Percentiles rank a stretch among this genome's conserved stretches.
Evolutionary conservation across 1,140 invertebrate genomes (phyloP).

Genomic region (Tetragnatha versicolor): DNA sequence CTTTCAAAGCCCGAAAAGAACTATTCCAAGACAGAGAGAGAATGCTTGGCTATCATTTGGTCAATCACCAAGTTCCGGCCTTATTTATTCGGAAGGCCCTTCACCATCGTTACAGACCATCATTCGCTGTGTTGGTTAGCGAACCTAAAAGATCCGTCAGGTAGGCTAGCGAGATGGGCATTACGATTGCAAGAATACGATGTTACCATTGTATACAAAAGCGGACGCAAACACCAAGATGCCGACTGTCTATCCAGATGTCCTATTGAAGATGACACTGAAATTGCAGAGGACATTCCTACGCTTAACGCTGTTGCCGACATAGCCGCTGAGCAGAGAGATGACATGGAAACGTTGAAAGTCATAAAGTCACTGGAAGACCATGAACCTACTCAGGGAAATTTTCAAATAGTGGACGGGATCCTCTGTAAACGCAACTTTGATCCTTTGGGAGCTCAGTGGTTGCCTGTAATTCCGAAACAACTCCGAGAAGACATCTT

Average conservation of each 20-base stretch:
- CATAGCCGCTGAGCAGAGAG: background rate
- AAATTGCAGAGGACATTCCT: background rate
- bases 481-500: constrained; percentile 5
- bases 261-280: background rate
- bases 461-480: constrained; percentile 10
- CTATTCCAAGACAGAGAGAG: constrained; percentile 62
- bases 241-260: constrained; percentile 29
- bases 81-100: background rate
- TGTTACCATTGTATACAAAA: constrained; percentile 52
- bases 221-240: constrained; percentile 41
- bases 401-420: background rate
- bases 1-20: constrained; percentile 58
- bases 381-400: background rate
- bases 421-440: constrained; percentile 6
- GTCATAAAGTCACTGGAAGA: background rate
- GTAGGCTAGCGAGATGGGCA: constrained; percentile 58
- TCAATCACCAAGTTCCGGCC: background rate
- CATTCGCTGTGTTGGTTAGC: constrained; percentile 59
- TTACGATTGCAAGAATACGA: constrained; percentile 54
- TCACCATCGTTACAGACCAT: background rate
- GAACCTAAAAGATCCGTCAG: constrained; percentile 63
- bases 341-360: background rate
- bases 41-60: constrained; percentile 15
- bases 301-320: background rate
- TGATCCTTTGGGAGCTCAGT: background rate